Evolutionary conservation across 64 coral and sea anemone genomes (phyloP), one percentile per base, ranked within the genome.

Genomic region (Hydrozoanthus tunicans): DNA sequence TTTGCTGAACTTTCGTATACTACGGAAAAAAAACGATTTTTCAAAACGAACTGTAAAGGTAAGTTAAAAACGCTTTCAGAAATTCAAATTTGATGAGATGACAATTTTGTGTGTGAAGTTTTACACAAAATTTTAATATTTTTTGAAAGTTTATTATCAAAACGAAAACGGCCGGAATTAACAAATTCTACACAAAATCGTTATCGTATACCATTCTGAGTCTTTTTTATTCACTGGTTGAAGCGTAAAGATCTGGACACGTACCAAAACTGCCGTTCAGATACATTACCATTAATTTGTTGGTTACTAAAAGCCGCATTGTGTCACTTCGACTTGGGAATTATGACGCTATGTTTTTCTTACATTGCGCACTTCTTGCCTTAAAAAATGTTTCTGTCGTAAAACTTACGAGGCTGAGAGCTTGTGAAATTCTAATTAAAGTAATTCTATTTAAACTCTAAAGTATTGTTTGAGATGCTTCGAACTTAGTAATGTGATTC

Each of bases 61-160:
- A 69, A n/a, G 65, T 23, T 69, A 73, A 73, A 73, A 24, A 24
- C 43, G 70, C 20, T 73, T 73, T 73, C 6, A 73, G 70, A 73
- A 73, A 73, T 73, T 73, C 20, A 26, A 73, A 73, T 51, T 25
- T 73, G 70, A 73, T 73, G 70, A 73, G 24, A 73, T 73, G 26
- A 73, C 24, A 73, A 73, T 73, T 27, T 73, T 7, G 70, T 32
- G 43, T 69, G 14, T 0, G 6, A 69, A 14, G 65, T 69, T 69
- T 66, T 66, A 66, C 64, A 66, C 64, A 66, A 66, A 7, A 66
- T 3, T 66, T 66, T 7, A 66, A 66, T 66, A 66, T 20, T 66
- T 66, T 66, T 66, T 66, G 1, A 66, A 15, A 3, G 64, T 66
- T 66, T 66, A 66, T 66, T 66, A 15, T 66, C 64, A 66, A 66